Evolutionary conservation across 2,888 invertebrate genomes (phyloP), one percentile per base, ranked within the genome.

Genomic region (Phlogophora meticulosa): DNA sequence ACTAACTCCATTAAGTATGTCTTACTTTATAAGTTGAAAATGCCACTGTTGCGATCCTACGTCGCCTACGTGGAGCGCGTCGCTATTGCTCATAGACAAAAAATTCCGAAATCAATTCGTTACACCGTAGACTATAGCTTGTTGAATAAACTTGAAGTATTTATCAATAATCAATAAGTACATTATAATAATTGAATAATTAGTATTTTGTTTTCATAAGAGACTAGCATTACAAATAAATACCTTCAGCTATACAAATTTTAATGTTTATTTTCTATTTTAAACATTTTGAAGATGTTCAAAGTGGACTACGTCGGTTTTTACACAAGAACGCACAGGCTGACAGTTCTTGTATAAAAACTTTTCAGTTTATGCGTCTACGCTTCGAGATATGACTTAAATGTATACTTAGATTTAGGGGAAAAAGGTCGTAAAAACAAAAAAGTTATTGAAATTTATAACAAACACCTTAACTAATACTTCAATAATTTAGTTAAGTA

Each of bases 151-250:
- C 92, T 95, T 94, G 94, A 95, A 95, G 94, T 95, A 95, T 94
- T 93, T 94, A 94, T 95, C 94, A 92, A 94, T 94, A 94, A 95
- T 95, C 95, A 94, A 94, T 94, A 94, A 95, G 95, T 95, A 95
- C 95, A 93, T 95, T 95, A 95, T 92, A 94, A 94, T 95, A 95
- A 95, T 95, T 95, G 94, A 95, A 95, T 95, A 94, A 94, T 95
- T 95, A 95, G 94, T 95, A 94, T 94, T 90, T 94, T 93, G 93
- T 94, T 95, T 95, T 95, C 94, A 94, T 94, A 95, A 95, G 94
- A 95, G 94, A 95, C 95, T 95, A 95, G 95, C 95, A 94, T 94
- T 95, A 95, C 94, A 95, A 95, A 95, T 94, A 93, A 95, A 95
- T 94, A 95, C 92, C 93, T 93, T 94, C 95, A 94, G 95, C 95